Base-by-base conservation (phyloP, 2,113 vertebrate species). In the Euleptes europaea region DNA sequence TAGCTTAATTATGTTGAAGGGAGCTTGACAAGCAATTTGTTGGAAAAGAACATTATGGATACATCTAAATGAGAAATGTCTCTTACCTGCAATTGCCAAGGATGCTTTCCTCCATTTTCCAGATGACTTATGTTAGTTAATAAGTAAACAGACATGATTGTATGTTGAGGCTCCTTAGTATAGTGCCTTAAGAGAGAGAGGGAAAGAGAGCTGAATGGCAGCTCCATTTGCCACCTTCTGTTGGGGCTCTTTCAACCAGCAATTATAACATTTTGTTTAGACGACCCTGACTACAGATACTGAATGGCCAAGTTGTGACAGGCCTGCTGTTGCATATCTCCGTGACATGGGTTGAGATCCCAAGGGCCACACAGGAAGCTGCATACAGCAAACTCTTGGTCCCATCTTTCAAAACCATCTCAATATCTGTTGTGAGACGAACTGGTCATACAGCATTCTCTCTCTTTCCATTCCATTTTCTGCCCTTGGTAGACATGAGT, bases 61-160 rank as follows among this genome's bases (percentile, higher is more conserved):
- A 92, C 91, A 91, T 84, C 79, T 86, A 90, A 88, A 73, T 40
- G 7, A 80, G 88, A 83, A 71, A 28, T 74, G 44, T 75, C 70
- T 87, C 51, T 76, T 86, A 92, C 86, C 84, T 94, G 83, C 86
- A 89, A 82, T 83, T 85, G 73, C 69, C 86, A 87, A 0, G 72
- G 85, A 84, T 5, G 1, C 35, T 92, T 90, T 90, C 74, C 80
- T 85, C 47, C 78, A 86, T 84, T 94, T 91, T 91, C 3, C 0
- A 90, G 63, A 69, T 80, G 31, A 78, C 77, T 85, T 86, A 90
- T 82, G 74, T 79, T 83, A 54, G 63, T 79, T 89, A 83, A 73
- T 40, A 82, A 91, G 89, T 81, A 92, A 91, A 92, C 75, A 91
- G 87, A 92, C 73, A 83, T 70, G 84, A 82, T 35, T 35, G 19